Evolutionary conservation across 1,140 invertebrate species (phyloP).

Genomic region (Portunus trituberculatus): DNA sequence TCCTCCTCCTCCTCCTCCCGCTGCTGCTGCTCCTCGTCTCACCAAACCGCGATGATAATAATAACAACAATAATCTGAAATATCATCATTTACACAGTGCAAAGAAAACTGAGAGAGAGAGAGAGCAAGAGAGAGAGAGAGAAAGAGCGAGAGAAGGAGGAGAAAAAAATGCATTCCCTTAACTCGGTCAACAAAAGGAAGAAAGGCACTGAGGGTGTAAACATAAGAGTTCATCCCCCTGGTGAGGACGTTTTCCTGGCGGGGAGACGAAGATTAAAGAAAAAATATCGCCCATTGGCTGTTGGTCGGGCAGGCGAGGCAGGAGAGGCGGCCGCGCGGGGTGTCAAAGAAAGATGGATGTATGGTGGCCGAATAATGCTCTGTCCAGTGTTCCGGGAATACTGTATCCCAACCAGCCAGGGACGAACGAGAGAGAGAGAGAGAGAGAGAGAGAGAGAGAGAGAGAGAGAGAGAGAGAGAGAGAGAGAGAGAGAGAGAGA

Average conservation of each 20-base stretch:
- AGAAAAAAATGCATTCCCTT: not conserved
- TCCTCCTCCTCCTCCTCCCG: not conserved
- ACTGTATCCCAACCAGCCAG: conserved; percentile 50
- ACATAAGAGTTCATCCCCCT: not conserved
- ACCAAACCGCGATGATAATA: not conserved
- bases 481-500: not conserved
- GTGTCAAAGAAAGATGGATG: conserved; percentile 74
- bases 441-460: not conserved
- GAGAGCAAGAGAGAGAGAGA: too few relatives aligned
- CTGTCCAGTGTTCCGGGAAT: conserved; percentile 69
- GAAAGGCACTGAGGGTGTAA: conserved; percentile 5
- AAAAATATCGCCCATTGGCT: conserved; percentile 3
- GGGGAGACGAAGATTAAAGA: conserved; percentile 35
- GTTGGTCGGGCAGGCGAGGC: not conserved
- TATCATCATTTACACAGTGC: conserved; percentile 22
- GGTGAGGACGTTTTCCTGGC: not conserved
- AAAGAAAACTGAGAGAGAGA: conserved; percentile 12
- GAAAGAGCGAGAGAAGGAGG: too few relatives aligned
- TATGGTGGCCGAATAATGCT: conserved; percentile 70
- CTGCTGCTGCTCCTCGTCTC: too few relatives aligned
- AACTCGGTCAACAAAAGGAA: not conserved
- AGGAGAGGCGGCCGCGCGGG: conserved; percentile 46
- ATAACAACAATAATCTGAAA: conserved; percentile 24
- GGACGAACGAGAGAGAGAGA: not conserved
- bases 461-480: not conserved